phyloP scores from a whole-genome alignment of 2,113 vertebrate species.

The Mirza zaza region DNA sequence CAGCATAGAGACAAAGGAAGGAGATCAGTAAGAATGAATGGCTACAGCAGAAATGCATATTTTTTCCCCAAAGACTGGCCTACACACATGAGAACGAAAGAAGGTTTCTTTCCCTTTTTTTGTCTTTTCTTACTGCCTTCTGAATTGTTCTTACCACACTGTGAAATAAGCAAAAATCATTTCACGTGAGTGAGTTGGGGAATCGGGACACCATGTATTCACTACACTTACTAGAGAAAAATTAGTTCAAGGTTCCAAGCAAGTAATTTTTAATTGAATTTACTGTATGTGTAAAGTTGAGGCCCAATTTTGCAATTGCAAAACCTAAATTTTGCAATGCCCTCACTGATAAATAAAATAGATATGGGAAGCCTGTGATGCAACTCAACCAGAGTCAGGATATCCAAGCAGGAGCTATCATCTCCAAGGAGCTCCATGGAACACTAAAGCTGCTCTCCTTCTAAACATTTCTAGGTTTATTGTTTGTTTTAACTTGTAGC shows the following conservation, averaged over 20 bases:
- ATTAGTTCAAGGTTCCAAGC: not conserved
- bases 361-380: not conserved
- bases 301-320: not conserved
- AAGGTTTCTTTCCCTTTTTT: not conserved
- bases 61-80: not conserved
- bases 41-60: not conserved
- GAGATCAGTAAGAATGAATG: not conserved
- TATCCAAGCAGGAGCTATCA: not conserved
- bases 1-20: not conserved
- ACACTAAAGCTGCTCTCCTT: not conserved
- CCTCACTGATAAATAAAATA: constrained; percentile 19
- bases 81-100: not conserved
- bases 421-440: not conserved
- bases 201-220: not conserved
- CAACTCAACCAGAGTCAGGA: not conserved
- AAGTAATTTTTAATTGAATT: not conserved
- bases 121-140: not conserved
- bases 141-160: not conserved
- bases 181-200: not conserved
- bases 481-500: not conserved
- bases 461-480: not conserved
- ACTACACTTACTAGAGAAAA: not conserved
- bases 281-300: not conserved
- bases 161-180: not conserved
- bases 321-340: not conserved